A percentile compares a stretch with the other conserved stretches of the same genome.
Evolutionary conservation across 92 coral and sea anemone species (phyloP).

Genomic region (Porites lobata): DNA sequence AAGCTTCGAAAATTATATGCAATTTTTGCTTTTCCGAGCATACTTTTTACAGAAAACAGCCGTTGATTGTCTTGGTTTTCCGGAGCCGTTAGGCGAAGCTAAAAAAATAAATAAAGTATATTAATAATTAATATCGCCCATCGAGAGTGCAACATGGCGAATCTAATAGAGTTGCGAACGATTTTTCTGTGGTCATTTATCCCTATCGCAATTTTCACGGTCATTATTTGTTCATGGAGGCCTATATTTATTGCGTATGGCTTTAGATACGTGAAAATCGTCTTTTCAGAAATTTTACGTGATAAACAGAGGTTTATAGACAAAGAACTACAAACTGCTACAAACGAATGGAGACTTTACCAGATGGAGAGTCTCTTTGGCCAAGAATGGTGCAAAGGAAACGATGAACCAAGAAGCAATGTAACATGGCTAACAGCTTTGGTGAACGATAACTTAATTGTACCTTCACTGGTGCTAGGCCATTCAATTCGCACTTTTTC

Average conservation of each 20-base stretch:
- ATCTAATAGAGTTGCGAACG: too few species aligned
- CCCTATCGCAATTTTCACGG: background rate
- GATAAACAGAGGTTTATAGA: slow-evolving; percentile 45
- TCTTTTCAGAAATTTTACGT: slow-evolving; percentile 17
- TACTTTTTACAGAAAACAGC: too few species aligned
- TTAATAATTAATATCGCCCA: too few species aligned
- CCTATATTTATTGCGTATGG: slow-evolving; percentile 28
- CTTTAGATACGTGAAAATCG: slow-evolving; percentile 32
- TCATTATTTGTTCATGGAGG: slow-evolving; percentile 20
- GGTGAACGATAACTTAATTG: slow-evolving; percentile 69
- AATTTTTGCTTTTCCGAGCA: too few species aligned
- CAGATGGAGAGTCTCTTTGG: slow-evolving; percentile 58
- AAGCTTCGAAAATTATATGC: too few species aligned
- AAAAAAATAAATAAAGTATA: too few species aligned
- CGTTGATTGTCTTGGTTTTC: too few species aligned
- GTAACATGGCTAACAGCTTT: slow-evolving; percentile 75
- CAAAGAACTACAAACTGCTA: slow-evolving; percentile 18
- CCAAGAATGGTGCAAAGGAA: slow-evolving; percentile 53
- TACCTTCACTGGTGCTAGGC: slow-evolving; percentile 73
- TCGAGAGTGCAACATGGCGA: too few species aligned
- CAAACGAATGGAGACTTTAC: slow-evolving; percentile 59
- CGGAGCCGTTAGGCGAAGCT: too few species aligned
- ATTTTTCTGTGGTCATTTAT: background rate
- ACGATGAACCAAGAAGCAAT: slow-evolving; percentile 28
- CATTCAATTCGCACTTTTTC: slow-evolving; percentile 70